phyloP scores from a whole-genome alignment of 2,888 invertebrate species.

The Xestia xanthographa region DNA sequence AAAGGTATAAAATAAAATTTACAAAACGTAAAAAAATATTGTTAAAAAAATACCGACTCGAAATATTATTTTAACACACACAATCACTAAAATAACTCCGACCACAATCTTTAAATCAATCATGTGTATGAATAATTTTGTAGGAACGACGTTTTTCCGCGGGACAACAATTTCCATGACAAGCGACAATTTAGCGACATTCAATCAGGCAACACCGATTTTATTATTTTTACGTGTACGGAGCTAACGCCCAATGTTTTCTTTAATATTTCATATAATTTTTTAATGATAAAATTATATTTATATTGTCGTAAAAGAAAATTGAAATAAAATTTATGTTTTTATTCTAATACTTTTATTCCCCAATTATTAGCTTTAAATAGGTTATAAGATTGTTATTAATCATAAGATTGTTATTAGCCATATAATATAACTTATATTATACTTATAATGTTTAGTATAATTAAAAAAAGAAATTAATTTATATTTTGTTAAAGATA shows the following conservation, averaged over 20 bases:
- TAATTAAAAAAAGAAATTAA: too few relatives aligned
- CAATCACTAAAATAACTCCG: slow-evolving; percentile 35
- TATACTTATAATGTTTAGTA: neutral
- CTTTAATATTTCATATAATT: slow-evolving; percentile 29
- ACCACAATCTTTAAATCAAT: slow-evolving; percentile 47
- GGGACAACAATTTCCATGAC: slow-evolving; percentile 61
- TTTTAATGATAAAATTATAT: slow-evolving; percentile 35
- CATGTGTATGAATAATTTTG: slow-evolving; percentile 47
- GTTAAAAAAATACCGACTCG: neutral
- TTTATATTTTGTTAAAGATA: neutral
- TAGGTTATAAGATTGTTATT: neutral
- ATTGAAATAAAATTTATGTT: neutral
- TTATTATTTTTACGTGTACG: slow-evolving; percentile 43
- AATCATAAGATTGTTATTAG: neutral
- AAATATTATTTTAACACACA: neutral
- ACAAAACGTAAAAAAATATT: neutral
- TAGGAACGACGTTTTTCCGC: slow-evolving; percentile 42
- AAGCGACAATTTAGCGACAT: slow-evolving; percentile 62
- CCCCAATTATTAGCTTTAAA: too few relatives aligned
- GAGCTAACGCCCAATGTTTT: slow-evolving; percentile 33
- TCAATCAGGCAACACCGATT: slow-evolving; percentile 54
- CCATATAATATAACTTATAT: too few relatives aligned
- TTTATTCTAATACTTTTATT: neutral
- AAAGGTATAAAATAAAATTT: neutral
- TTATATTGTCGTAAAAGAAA: slow-evolving; percentile 16